Percentiles rank a stretch among this genome's conserved stretches.
phyloP scores from a whole-genome alignment of 92 coral and sea anemone genomes.

The Bergia sp. region DNA sequence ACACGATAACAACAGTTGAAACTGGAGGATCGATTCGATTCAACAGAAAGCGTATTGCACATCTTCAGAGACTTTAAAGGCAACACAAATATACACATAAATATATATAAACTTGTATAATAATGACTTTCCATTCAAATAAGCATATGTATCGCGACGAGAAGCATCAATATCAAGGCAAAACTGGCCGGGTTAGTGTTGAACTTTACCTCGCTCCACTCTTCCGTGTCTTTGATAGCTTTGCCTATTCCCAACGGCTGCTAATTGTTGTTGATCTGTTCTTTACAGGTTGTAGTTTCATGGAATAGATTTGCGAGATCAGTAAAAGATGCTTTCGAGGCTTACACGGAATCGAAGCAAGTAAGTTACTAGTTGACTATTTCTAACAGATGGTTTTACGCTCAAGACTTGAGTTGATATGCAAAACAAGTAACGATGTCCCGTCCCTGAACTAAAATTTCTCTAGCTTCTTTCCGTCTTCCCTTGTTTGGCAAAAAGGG shows the following conservation, averaged over 20 bases:
- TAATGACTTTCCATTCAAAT: conserved; percentile 39
- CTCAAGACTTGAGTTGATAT: not conserved
- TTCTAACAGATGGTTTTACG: not conserved
- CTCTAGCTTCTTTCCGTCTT: not conserved
- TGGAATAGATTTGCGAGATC: conserved; percentile 99
- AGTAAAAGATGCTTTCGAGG: conserved; percentile 93
- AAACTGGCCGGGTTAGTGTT: conserved; percentile 94
- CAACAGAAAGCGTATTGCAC: not conserved
- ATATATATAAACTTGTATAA: not conserved
- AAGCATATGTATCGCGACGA: conserved; percentile 63
- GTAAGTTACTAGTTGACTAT: conserved; percentile 43
- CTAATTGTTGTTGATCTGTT: conserved; percentile 20
- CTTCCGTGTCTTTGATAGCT: not conserved
- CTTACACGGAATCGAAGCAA: conserved; percentile 96
- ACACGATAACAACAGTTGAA: not conserved
- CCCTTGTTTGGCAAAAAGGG: not conserved
- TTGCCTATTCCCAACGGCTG: conserved; percentile 1
- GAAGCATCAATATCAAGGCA: conserved; percentile 79
- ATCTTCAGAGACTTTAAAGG: not conserved
- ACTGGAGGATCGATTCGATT: not conserved
- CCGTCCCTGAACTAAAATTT: not conserved
- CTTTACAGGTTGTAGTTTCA: conserved; percentile 83
- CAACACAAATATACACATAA: not conserved
- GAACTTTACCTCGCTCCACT: not conserved
- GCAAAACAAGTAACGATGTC: not conserved